Conservation (phyloP, 2,797 vertebrate species). For the Pseudopleuronectes americanus region DNA sequence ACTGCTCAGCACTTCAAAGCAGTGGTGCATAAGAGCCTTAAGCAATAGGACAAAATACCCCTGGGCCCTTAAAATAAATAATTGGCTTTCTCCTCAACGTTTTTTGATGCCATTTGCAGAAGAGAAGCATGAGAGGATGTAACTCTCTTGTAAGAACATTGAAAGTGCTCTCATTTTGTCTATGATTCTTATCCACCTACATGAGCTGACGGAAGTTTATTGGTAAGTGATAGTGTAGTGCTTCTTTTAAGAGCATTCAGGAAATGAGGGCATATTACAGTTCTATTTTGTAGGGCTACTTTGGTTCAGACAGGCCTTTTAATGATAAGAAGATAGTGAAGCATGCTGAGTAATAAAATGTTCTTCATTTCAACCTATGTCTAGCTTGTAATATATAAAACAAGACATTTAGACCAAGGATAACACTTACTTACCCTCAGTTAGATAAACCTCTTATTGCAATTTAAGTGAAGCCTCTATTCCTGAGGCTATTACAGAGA, state of each 20-base stretch:
- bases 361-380: slow-evolving; percentile 3
- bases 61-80: slow-evolving; percentile 79
- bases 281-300: slow-evolving; percentile 62
- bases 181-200: slow-evolving; percentile 35
- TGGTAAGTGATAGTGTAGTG: slow-evolving; percentile 47
- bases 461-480: neutral
- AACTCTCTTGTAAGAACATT: slow-evolving; percentile 57
- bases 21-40: slow-evolving; percentile 69
- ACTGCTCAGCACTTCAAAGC: slow-evolving; percentile 74
- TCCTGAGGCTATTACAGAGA: neutral
- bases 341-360: slow-evolving; percentile 37
- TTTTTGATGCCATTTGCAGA: slow-evolving; percentile 66
- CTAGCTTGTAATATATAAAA: neutral
- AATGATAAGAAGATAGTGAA: slow-evolving; percentile 48
- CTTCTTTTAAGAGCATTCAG: slow-evolving; percentile 49
- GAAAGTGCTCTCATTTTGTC: slow-evolving; percentile 54
- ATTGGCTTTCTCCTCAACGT: slow-evolving; percentile 66
- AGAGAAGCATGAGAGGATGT: slow-evolving; percentile 49
- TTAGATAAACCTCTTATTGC: neutral
- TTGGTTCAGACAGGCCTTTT: slow-evolving; percentile 41
- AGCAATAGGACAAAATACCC: slow-evolving; percentile 77
- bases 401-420: neutral
- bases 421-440: neutral
- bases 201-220: slow-evolving; percentile 44
- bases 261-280: slow-evolving; percentile 66